Conservation (phyloP, 1,140 invertebrate genomes). For the Tribolium castaneum region DNA sequence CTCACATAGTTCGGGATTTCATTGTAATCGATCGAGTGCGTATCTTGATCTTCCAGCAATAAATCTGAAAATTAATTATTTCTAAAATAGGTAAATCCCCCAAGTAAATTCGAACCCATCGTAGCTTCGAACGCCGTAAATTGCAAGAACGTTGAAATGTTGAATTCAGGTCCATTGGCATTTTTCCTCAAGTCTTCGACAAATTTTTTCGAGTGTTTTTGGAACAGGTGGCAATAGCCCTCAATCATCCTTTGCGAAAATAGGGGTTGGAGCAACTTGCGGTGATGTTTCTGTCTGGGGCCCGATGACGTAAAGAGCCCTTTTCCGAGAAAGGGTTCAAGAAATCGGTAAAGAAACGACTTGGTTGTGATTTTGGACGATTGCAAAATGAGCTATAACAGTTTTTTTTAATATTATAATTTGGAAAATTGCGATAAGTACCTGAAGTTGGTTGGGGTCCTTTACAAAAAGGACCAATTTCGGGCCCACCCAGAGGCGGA, state of each 20-base stretch:
- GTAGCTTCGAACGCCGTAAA: slow-evolving; percentile 40
- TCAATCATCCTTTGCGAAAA: slow-evolving; percentile 45
- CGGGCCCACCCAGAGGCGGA: slow-evolving; percentile 48
- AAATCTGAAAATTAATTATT: slow-evolving; percentile 48
- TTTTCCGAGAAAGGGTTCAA: slow-evolving; percentile 11
- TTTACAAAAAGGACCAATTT: slow-evolving; percentile 43
- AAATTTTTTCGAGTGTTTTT: slow-evolving; percentile 45
- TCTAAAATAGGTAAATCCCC: too few species aligned
- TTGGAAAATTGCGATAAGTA: neutral
- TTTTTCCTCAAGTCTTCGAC: slow-evolving; percentile 13
- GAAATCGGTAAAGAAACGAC: neutral
- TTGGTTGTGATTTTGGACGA: slow-evolving; percentile 2
- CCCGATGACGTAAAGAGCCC: slow-evolving; percentile 37
- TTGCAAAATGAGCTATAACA: neutral
- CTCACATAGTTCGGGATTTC: slow-evolving; percentile 33
- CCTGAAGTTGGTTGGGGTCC: slow-evolving; percentile 49
- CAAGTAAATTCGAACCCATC: slow-evolving; percentile 38
- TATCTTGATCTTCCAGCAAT: slow-evolving; percentile 42
- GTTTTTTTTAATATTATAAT: neutral
- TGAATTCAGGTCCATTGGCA: slow-evolving; percentile 27
- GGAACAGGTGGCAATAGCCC: slow-evolving; percentile 39
- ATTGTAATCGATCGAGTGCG: slow-evolving; percentile 41
- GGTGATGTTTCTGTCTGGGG: slow-evolving; percentile 32
- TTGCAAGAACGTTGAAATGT: slow-evolving; percentile 42
- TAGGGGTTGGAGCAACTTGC: slow-evolving; percentile 44